Conservation (phyloP, 2,797 vertebrate genomes). For the Coregonus sp. region DNA sequence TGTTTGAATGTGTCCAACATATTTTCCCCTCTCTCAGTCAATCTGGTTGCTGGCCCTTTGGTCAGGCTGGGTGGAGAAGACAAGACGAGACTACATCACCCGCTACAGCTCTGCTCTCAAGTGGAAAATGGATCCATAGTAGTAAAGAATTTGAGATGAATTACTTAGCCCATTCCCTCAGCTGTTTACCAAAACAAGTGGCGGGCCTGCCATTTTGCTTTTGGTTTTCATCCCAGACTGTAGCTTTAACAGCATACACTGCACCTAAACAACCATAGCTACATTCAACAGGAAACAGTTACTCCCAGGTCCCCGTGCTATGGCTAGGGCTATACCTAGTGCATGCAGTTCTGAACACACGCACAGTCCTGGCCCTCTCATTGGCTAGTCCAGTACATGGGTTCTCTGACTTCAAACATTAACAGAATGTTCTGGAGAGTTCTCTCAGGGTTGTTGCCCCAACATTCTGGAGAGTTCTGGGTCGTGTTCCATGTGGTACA, state of each 20-base stretch:
- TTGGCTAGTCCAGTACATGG: too few relatives aligned
- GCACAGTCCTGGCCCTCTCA: too few relatives aligned
- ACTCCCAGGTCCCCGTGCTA: neutral
- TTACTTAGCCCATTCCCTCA: too few relatives aligned
- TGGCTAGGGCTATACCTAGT: neutral
- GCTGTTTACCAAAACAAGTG: neutral
- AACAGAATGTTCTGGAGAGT: too few relatives aligned
- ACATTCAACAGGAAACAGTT: neutral
- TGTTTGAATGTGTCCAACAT: conserved; percentile 62
- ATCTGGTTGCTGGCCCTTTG: conserved; percentile 61
- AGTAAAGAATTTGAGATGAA: too few relatives aligned
- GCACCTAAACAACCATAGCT: neutral
- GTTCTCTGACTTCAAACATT: too few relatives aligned
- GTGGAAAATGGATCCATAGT: too few relatives aligned
- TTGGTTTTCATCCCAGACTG: neutral
- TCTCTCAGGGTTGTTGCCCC: too few relatives aligned
- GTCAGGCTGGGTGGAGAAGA: conserved; percentile 25
- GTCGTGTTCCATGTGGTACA: neutral
- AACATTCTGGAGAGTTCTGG: too few relatives aligned
- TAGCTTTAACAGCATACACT: neutral
- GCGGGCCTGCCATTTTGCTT: neutral
- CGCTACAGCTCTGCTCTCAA: neutral
- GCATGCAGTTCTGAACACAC: too few relatives aligned
- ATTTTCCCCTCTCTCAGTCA: conserved; percentile 62
- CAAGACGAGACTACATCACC: conserved; percentile 14